phyloP scores from a whole-genome alignment of 2,797 vertebrate species.

The Sternarchorhynchus goeldii region DNA sequence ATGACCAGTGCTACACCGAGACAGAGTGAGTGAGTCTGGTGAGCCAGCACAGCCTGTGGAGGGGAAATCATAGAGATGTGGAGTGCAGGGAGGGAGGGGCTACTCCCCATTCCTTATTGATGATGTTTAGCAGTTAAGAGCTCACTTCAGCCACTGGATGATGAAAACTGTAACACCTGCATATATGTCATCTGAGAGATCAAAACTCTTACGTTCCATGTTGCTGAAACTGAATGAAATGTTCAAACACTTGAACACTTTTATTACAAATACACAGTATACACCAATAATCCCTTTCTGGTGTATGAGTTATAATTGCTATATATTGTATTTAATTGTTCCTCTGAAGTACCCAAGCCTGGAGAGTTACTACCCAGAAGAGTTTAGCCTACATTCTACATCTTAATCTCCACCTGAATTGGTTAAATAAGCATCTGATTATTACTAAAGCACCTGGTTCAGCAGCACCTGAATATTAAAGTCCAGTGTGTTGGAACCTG shows the following conservation, averaged over 20 bases:
- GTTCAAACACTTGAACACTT: background rate
- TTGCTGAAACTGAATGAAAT: background rate
- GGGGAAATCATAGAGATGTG: constrained; percentile 51
- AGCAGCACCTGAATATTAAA: no score
- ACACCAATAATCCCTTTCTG: constrained; percentile 4
- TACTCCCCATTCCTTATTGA: constrained; percentile 52
- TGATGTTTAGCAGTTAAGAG: constrained; percentile 51
- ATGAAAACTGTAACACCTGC: constrained; percentile 37
- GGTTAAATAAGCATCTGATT: no score
- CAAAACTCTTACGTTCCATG: constrained; percentile 18
- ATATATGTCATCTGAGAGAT: constrained; percentile 22
- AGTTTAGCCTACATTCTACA: no score
- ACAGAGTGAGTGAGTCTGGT: constrained; percentile 42
- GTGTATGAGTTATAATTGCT: background rate
- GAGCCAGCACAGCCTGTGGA: constrained; percentile 38
- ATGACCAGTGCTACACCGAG: constrained; percentile 39
- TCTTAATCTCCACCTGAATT: no score
- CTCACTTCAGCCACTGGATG: constrained; percentile 43
- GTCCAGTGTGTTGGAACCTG: no score
- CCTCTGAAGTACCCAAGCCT: no score
- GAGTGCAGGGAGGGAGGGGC: constrained; percentile 41
- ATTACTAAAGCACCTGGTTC: no score
- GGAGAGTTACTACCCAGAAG: no score
- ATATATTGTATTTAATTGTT: background rate
- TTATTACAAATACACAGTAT: background rate